Evolutionary conservation across 1,140 invertebrate genomes (phyloP), one percentile per base, ranked within the genome.

Genomic region (Drosophila melanogaster): DNA sequence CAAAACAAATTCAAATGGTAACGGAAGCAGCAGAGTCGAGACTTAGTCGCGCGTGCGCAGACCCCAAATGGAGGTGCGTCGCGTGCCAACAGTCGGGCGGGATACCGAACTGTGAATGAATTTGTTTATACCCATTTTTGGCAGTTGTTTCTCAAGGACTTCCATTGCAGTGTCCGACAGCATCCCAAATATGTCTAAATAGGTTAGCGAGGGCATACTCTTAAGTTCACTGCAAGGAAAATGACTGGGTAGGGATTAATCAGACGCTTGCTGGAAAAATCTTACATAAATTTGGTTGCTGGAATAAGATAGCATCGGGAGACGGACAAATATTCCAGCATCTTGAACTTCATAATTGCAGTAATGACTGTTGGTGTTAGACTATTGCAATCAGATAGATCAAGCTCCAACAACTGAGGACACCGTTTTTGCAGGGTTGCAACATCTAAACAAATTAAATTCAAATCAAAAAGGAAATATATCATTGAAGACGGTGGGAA

Each of bases 61-160:
- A 2, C 96, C 96, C 97, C 97, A 98, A 83, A 98, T 96, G 26
- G 96, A 97, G 0, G 97, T 97, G 79, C 97, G 93, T 75, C 95
- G 93, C 12, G 95, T 94, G 1, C 97, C 97, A 11, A 98, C 96
- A 0, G 97, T 98, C 0, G 97, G 97, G 35, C 97, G 93, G 1
- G 97, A 97, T 22, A 98, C 95, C 2, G 95, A 96, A 76, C 97
- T 94, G 76, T 94, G 93, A 76, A 94, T 93, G 50, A 94, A 94
- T 61, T 94, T 93, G 84, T 94, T 94, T 58, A 94, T 85, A 17
- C 93, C 92, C 49, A 94, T 92, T 24, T 92, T 75, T 54, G 93
- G 92, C 93, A 92, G 93, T 72, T 92, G 93, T 30, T 93, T 86
- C 35, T 94, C 78, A 3, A 93, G 80, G 1, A 91, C 90, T 62